Percentiles rank a stretch among this genome's conserved stretches.
These are phyloP conservation scores for Linurgus olivaceus DNA, from an alignment of 2,797 vertebrate genomes.

Conservation along the genomic window DNA sequence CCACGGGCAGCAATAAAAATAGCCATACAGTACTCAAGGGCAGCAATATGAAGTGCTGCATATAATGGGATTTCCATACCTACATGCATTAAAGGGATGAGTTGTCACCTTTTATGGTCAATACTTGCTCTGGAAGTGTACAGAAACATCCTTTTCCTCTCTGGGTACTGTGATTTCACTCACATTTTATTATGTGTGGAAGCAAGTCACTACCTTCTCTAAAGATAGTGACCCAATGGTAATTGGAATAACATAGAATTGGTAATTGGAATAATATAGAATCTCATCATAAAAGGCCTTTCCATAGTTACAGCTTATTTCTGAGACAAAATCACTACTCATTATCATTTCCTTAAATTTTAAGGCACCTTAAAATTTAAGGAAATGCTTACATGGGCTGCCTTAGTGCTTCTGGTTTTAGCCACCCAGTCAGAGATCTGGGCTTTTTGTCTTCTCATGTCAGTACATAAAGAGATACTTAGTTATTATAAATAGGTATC, in stretches of 20 bases:
- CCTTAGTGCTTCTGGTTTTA: not conserved
- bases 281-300: not conserved
- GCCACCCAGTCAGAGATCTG: not conserved
- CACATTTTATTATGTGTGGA: not conserved
- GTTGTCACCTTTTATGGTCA: not conserved
- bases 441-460: not conserved
- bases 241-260: not conserved
- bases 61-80: not conserved
- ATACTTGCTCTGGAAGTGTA: not conserved
- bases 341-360: not conserved
- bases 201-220: not conserved
- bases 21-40: rapidly evolving
- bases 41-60: not conserved
- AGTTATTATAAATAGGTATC: not conserved
- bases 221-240: not conserved
- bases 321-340: not conserved
- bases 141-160: not conserved
- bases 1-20: not conserved
- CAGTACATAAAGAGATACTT: not conserved
- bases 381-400: not conserved
- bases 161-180: not conserved
- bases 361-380: too few relatives aligned
- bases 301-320: not conserved
- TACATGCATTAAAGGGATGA: not conserved
- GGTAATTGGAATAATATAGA: not conserved